Percentiles rank a stretch among this genome's conserved stretches.
phyloP scores from a whole-genome alignment of 2,113 vertebrate species.

The Mastomys coucha region DNA sequence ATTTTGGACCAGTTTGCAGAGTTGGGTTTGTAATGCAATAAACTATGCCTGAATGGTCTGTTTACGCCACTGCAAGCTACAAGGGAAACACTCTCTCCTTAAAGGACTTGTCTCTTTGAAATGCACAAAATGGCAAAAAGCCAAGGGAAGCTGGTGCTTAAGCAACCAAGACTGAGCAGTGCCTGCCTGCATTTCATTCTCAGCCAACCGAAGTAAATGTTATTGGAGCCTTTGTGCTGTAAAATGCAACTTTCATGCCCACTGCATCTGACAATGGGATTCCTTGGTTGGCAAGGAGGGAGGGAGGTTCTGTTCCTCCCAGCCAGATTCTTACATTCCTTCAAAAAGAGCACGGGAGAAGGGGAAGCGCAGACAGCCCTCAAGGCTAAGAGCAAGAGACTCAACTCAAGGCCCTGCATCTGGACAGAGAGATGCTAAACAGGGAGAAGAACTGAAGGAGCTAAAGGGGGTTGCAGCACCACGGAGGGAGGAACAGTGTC shows the following conservation, averaged over 20 bases:
- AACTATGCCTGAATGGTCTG: constrained; percentile 88
- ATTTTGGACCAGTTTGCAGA: constrained; percentile 79
- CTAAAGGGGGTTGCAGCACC: no score
- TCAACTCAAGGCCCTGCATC: constrained; percentile 75
- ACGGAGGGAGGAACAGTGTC: no score
- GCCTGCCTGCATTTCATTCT: constrained; percentile 88
- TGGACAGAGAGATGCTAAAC: constrained; percentile 71
- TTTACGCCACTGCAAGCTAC: constrained; percentile 88
- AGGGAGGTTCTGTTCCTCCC: constrained; percentile 82
- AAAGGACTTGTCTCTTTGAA: constrained; percentile 87
- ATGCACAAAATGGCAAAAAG: constrained; percentile 86
- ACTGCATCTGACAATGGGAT: constrained; percentile 91
- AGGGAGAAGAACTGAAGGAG: no score
- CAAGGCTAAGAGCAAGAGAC: constrained; percentile 83
- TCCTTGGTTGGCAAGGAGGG: constrained; percentile 84
- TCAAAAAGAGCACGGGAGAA: constrained; percentile 69
- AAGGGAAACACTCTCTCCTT: constrained; percentile 87
- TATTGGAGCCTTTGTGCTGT: constrained; percentile 93
- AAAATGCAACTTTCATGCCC: constrained; percentile 94
- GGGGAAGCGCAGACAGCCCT: constrained; percentile 74
- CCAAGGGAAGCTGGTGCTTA: constrained; percentile 89
- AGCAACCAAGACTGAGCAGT: constrained; percentile 89
- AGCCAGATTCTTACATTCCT: constrained; percentile 84
- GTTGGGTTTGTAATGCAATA: constrained; percentile 87
- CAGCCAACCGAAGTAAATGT: constrained; percentile 90